Evolutionary conservation across 2,888 invertebrate genomes (phyloP).

Genomic region (Amphiduros pacificus): DNA sequence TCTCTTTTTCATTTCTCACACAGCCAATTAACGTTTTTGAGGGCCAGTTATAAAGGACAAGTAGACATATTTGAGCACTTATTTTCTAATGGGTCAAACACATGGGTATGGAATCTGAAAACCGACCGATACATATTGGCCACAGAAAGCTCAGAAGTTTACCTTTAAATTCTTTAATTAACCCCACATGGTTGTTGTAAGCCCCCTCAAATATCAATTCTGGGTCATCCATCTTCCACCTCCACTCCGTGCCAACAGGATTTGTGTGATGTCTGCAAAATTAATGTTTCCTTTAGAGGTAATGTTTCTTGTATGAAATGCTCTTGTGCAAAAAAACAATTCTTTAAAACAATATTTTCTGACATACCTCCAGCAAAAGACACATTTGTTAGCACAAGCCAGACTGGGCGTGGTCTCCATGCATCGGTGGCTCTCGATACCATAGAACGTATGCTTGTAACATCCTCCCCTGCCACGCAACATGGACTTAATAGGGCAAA

Average conservation of each 20-base stretch:
- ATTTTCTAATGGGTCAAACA: no score
- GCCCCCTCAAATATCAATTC: constrained; percentile 63
- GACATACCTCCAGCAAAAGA: constrained; percentile 67
- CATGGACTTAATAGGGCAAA: constrained; percentile 51
- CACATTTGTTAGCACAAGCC: constrained; percentile 68
- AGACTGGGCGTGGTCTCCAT: constrained; percentile 68
- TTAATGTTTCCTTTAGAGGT: background rate
- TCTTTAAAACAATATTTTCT: no score
- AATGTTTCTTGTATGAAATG: no score
- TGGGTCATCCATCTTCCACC: constrained; percentile 66
- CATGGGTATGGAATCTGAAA: no score
- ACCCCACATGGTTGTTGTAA: constrained; percentile 63
- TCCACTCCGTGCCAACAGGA: constrained; percentile 68
- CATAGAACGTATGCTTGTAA: constrained; percentile 68
- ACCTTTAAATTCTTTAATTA: constrained; percentile 63
- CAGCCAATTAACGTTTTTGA: no score
- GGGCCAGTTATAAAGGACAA: no score
- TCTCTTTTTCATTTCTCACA: no score
- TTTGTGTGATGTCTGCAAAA: constrained; percentile 60
- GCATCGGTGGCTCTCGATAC: constrained; percentile 66
- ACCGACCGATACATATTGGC: no score
- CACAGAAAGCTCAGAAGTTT: no score
- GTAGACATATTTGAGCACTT: no score
- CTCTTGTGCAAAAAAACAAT: no score
- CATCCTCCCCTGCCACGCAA: constrained; percentile 66